phyloP scores from a whole-genome alignment of 1,140 invertebrate genomes.

The Papilio dardanus region DNA sequence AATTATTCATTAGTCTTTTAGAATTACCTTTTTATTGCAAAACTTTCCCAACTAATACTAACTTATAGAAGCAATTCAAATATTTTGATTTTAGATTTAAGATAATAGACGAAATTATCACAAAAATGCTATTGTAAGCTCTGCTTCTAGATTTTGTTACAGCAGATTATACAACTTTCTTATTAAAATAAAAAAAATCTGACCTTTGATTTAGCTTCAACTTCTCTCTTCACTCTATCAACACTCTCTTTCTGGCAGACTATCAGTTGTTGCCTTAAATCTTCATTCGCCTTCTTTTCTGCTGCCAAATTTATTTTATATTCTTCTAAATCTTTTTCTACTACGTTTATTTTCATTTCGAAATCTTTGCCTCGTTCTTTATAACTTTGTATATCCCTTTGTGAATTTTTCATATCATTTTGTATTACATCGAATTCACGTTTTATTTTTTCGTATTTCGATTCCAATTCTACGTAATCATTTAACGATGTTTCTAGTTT shows the following conservation, averaged over 20 bases:
- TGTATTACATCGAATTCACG: slow-evolving; percentile 58
- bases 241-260: slow-evolving; percentile 61
- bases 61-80: background rate
- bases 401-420: slow-evolving; percentile 60
- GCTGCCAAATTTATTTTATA: slow-evolving; percentile 59
- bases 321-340: slow-evolving; percentile 66
- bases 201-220: slow-evolving; percentile 76
- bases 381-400: slow-evolving; percentile 63
- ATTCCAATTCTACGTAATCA: slow-evolving; percentile 74
- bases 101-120: background rate
- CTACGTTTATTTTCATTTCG: slow-evolving; percentile 61
- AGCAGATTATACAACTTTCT: too few species aligned
- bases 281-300: slow-evolving; percentile 65
- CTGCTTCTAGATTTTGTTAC: too few species aligned
- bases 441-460: slow-evolving; percentile 71
- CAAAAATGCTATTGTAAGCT: background rate
- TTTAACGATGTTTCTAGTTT: slow-evolving; percentile 71
- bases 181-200: background rate
- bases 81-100: background rate
- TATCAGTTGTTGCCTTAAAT: slow-evolving; percentile 57
- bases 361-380: slow-evolving; percentile 70
- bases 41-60: too few species aligned
- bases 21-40: background rate
- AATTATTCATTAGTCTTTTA: slow-evolving; percentile 33
- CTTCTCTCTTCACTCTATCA: slow-evolving; percentile 62